Base-by-base conservation (phyloP, 2,888 invertebrate genomes). In the Adineta ricciae region DNA sequence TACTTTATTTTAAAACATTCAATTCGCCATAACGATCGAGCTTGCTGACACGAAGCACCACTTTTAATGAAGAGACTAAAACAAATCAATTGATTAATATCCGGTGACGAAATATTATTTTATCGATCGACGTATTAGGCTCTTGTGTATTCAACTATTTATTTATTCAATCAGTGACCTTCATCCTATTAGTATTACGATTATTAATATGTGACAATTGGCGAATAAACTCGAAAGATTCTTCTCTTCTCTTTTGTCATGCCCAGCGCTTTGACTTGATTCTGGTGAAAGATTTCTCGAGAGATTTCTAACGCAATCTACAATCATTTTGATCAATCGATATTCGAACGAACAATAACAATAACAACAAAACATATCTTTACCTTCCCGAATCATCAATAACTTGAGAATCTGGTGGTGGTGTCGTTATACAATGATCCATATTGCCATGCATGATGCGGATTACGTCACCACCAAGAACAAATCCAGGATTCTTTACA, bases 361-460 rank as follows among this genome's bases (percentile, higher is more conserved):
- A 64, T 2, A 64, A 64, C 8, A 27, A 27, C 8, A 64, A n/a
- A 50, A 50, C 11, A 50, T 16, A 32, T n/a, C 41, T 14, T 64
- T 32, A 78, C 78, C 78, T 78, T 78, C 78, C 78, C 24, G 78
- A 41, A 41, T 78, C 78, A 41, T 78, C 78, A n/a, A 78, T 78
- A 38, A 78, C 41, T 41, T 38, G 38, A 41, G 41, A 41, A 41
- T 90, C 90, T 83, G 95, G 94, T 85, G 96, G 95, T 4, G 99
- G 98, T 92, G 99, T 97, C 0, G 99, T 98, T 86, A 99, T 93
- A 90, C 99, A 99, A 91, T 99, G 99, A 91, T 99, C 99, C 86
- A 86, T 86, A 72, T 97, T 97, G 0, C 99, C 98, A 90, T 99
- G 99, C 91, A 97, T 98, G 91, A 99, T 95, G 87, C 99, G 92